Percentiles rank a stretch among this genome's conserved stretches.
Conservation (phyloP, 1,140 invertebrate genomes). For the Daktulosphaira vitifoliae region DNA sequence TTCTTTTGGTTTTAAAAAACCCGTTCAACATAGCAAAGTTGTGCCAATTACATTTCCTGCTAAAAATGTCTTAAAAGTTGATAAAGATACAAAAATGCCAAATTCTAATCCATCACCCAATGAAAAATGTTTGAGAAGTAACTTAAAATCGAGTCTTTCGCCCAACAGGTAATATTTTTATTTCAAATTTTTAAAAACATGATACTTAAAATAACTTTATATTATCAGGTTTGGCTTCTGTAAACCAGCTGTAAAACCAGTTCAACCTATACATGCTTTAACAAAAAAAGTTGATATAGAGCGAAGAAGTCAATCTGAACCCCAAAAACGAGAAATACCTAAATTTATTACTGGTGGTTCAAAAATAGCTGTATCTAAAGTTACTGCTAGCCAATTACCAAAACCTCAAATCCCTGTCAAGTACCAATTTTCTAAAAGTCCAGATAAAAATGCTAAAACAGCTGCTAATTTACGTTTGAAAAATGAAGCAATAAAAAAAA, state of each 20-base stretch:
- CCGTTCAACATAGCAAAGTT: constrained; percentile 4
- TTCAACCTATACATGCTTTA: neutral
- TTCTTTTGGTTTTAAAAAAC: constrained; percentile 24
- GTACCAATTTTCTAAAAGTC: constrained; percentile 41
- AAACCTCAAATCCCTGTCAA: constrained; percentile 59
- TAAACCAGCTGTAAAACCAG: constrained; percentile 16
- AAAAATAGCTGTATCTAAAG: constrained; percentile 52
- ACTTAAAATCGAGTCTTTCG: neutral
- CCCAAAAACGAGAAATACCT: constrained; percentile 27
- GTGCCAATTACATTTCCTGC: constrained; percentile 8
- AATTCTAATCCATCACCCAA: neutral
- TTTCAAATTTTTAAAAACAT: neutral
- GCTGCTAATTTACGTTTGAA: constrained; percentile 48
- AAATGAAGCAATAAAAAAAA: constrained; percentile 30
- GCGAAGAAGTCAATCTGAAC: constrained; percentile 30
- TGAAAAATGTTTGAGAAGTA: constrained; percentile 4
- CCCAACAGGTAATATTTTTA: constrained; percentile 22
- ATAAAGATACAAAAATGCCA: constrained; percentile 5
- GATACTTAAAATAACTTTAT: neutral
- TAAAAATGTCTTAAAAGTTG: neutral
- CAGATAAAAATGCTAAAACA: constrained; percentile 55
- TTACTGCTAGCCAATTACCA: constrained; percentile 63
- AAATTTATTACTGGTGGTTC: constrained; percentile 3
- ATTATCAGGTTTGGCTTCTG: constrained; percentile 21
- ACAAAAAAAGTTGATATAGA: constrained; percentile 19